phyloP scores from a whole-genome alignment of 2,797 vertebrate species.

The Rhinella marina region DNA sequence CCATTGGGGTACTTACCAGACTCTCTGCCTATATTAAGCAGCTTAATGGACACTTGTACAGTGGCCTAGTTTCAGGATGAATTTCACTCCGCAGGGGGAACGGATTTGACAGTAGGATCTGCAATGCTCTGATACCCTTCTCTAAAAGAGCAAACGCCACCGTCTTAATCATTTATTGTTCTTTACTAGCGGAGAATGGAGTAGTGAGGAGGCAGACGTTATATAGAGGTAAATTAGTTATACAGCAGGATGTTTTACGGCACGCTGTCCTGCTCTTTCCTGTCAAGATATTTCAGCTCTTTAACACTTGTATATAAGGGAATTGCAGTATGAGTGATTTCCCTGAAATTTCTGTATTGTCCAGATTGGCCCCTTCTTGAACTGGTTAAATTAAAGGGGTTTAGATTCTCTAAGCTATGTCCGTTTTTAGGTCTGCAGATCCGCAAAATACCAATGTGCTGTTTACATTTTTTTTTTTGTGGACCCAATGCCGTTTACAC shows the following conservation, averaged over 20 bases:
- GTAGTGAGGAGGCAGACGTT: neutral
- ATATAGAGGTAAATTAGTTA: no score
- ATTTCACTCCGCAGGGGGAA: slow-evolving; percentile 27
- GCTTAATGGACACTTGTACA: slow-evolving; percentile 57
- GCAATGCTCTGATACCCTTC: slow-evolving; percentile 33
- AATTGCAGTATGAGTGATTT: neutral
- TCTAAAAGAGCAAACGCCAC: slow-evolving; percentile 33
- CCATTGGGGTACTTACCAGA: slow-evolving; percentile 52
- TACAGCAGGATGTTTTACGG: no score
- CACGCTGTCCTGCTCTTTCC: no score
- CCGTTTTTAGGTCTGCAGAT: no score
- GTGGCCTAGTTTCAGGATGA: slow-evolving; percentile 59
- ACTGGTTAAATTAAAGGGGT: neutral
- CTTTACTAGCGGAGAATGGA: neutral
- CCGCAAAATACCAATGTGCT: no score
- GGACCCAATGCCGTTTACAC: no score
- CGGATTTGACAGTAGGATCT: slow-evolving; percentile 34
- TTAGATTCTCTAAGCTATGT: no score
- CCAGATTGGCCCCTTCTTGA: neutral
- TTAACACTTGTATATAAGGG: neutral
- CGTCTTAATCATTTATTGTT: neutral
- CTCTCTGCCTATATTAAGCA: slow-evolving; percentile 53
- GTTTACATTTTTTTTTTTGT: no score
- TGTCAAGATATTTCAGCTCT: no score
- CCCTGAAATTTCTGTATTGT: neutral